A percentile compares a stretch with the other conserved stretches of the same genome.
These are phyloP conservation scores for Brachionus rubens DNA, from an alignment of 1,140 invertebrate genomes.

Conservation along the genomic window DNA sequence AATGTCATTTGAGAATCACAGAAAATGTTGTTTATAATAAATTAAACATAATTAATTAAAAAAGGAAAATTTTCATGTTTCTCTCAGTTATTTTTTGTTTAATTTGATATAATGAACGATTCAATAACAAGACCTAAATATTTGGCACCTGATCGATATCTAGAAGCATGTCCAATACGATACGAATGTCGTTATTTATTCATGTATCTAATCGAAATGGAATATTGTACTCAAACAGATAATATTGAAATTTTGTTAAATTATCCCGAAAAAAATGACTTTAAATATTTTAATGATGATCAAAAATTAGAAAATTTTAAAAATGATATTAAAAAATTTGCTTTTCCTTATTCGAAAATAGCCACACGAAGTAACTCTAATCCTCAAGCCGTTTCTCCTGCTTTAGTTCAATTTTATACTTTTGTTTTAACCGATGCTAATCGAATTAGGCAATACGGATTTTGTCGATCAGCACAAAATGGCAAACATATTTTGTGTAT, in stretches of 20 bases:
- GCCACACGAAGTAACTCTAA: background rate
- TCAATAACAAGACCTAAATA: constrained; percentile 12
- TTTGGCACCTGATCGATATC: constrained; percentile 24
- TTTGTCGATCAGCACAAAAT: constrained; percentile 28
- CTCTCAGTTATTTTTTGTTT: background rate
- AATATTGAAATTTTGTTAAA: constrained; percentile 3
- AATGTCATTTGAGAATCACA: too few relatives aligned
- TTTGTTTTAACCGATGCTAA: constrained; percentile 39
- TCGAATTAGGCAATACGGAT: constrained; percentile 33
- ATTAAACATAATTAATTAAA: background rate
- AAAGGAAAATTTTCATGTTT: background rate
- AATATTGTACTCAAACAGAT: constrained; percentile 17
- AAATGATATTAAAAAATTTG: constrained; percentile 40
- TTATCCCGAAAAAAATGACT: constrained; percentile 32
- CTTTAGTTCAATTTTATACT: constrained; percentile 42
- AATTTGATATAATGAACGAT: constrained; percentile 23
- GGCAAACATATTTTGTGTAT: constrained; percentile 40
- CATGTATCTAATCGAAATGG: constrained; percentile 32
- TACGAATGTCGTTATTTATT: constrained; percentile 22
- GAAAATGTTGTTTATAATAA: too few relatives aligned
- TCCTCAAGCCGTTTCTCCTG: background rate
- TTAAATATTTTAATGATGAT: background rate
- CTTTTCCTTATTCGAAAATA: constrained; percentile 20
- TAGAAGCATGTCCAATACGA: constrained; percentile 41
- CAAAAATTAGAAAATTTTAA: background rate